A percentile compares a stretch with the other conserved stretches of the same genome.
Evolutionary conservation across 2,797 vertebrate species (phyloP).

Genomic region (Sebastiscus tertius): DNA sequence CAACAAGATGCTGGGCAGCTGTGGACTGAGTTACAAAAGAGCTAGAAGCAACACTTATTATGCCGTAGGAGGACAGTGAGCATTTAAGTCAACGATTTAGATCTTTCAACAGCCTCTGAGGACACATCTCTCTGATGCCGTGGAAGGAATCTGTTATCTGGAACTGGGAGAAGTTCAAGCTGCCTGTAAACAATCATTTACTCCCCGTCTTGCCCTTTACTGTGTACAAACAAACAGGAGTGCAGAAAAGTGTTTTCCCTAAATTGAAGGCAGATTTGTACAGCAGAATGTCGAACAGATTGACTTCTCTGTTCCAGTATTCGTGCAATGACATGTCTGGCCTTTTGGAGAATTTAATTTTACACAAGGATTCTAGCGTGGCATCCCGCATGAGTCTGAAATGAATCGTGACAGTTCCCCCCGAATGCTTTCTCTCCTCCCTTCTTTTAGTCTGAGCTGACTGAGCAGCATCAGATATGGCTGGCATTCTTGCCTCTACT

Average conservation of each 20-base stretch:
- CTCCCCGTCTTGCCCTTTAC: slow-evolving; percentile 30
- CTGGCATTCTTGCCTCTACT: slow-evolving; percentile 57
- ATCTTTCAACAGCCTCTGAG: slow-evolving; percentile 40
- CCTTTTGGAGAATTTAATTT: slow-evolving; percentile 54
- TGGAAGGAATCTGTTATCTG: slow-evolving; percentile 74
- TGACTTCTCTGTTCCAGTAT: background rate
- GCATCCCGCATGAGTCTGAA: slow-evolving; percentile 58
- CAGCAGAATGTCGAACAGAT: slow-evolving; percentile 1
- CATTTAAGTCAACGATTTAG: slow-evolving; percentile 37
- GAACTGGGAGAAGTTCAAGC: slow-evolving; percentile 48
- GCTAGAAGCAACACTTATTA: slow-evolving; percentile 12
- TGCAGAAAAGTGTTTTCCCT: slow-evolving; percentile 14
- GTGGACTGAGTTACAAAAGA: slow-evolving; percentile 20
- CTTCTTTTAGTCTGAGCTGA: slow-evolving; percentile 53
- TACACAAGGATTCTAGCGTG: slow-evolving; percentile 36
- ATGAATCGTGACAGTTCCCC: slow-evolving; percentile 72
- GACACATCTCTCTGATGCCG: slow-evolving; percentile 42
- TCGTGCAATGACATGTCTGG: slow-evolving; percentile 34
- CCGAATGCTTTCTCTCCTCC: slow-evolving; percentile 32
- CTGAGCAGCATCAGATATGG: slow-evolving; percentile 77
- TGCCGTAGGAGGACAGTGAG: background rate
- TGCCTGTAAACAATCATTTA: slow-evolving; percentile 69
- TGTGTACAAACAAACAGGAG: slow-evolving; percentile 48
- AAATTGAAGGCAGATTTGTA: slow-evolving; percentile 14
- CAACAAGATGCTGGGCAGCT: slow-evolving; percentile 49